Evolutionary conservation across 2,113 vertebrate genomes (phyloP).

Genomic region (Ranitomeya variabilis): DNA sequence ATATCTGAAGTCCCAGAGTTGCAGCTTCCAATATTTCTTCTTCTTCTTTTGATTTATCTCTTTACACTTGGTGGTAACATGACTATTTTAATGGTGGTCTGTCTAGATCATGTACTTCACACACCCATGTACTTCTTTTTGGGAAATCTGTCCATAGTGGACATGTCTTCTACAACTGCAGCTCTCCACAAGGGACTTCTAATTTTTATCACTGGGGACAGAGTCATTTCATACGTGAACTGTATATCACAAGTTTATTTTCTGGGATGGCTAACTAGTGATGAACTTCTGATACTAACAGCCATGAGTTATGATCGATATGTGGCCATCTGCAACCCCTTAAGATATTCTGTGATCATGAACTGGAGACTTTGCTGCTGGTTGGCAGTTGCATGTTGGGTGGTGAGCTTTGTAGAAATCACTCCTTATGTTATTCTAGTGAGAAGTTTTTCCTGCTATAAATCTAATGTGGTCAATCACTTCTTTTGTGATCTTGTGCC

Average conservation of each 20-base stretch:
- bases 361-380: conserved; percentile 37
- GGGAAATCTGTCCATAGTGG: conserved; percentile 66
- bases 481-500: conserved; percentile 54
- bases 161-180: conserved; percentile 65
- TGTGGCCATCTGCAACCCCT: conserved; percentile 25
- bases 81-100: conserved; percentile 60
- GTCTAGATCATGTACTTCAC: conserved; percentile 59
- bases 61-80: conserved; percentile 56
- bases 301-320: conserved; percentile 37
- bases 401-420: conserved; percentile 62
- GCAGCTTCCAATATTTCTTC: background rate
- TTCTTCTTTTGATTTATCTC: conserved; percentile 36
- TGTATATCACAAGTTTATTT: conserved; percentile 13
- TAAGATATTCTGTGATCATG: conserved; percentile 8
- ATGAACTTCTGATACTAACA: conserved; percentile 12
- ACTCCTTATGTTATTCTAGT: conserved; percentile 52
- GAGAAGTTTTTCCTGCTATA: background rate
- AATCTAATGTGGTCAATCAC: conserved; percentile 35
- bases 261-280: background rate
- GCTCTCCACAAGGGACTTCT: conserved; percentile 63
- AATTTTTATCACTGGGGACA: background rate
- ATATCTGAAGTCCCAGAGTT: background rate
- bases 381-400: conserved; percentile 60
- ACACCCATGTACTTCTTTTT: conserved; percentile 68
- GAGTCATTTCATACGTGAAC: background rate